These are phyloP conservation scores for Gallinago jamesoni DNA, from an alignment of 2,113 vertebrate species.

Conservation along the genomic window DNA sequence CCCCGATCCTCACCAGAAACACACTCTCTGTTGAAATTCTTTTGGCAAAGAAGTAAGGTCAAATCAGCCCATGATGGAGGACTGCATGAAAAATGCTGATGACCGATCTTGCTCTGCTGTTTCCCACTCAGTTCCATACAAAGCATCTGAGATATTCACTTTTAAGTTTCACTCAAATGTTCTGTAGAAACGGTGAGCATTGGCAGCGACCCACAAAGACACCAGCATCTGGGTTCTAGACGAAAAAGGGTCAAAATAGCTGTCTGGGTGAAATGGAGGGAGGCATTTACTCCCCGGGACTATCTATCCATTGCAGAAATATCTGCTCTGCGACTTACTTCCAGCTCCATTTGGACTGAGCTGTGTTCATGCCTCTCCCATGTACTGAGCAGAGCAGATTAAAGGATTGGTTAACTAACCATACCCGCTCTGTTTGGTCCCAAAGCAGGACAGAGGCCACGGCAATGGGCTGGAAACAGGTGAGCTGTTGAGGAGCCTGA, in stretches of 20 bases:
- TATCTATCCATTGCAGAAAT: not conserved
- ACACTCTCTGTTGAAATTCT: not conserved
- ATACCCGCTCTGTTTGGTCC: not conserved
- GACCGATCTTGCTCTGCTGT: not conserved
- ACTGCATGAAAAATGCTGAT: conserved; percentile 14
- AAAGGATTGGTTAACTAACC: not conserved
- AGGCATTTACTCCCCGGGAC: not conserved
- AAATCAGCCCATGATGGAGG: conserved; percentile 15
- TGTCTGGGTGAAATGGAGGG: not conserved
- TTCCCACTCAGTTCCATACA: not conserved
- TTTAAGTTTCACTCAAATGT: not conserved
- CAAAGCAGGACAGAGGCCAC: not conserved
- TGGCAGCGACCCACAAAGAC: not conserved
- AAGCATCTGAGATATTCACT: conserved; percentile 2
- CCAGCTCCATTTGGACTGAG: not conserved
- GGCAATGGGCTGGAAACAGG: not conserved
- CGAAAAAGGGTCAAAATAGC: not conserved
- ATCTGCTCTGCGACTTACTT: not conserved
- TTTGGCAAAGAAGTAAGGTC: not conserved
- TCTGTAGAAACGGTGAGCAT: not conserved
- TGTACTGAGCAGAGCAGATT: not conserved
- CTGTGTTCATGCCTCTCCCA: not conserved
- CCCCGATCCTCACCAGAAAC: conserved; percentile 1
- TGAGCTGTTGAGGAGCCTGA: not conserved
- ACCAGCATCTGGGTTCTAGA: not conserved